These are phyloP conservation scores for Cossypha dichroa DNA, from an alignment of 2,797 vertebrate species.

Conservation along the genomic window DNA sequence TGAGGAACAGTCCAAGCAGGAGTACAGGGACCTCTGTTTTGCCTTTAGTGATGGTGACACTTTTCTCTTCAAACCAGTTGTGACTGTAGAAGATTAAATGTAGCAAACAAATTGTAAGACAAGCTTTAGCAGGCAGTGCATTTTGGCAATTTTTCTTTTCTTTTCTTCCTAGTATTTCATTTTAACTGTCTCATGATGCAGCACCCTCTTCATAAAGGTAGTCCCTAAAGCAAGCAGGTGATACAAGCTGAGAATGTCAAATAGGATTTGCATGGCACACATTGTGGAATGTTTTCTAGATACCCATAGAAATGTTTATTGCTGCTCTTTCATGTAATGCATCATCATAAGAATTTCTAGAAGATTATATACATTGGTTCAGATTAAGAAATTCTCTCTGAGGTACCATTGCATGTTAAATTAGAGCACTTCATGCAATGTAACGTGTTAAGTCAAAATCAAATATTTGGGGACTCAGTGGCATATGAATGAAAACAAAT, in stretches of 20 bases:
- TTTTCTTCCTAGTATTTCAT: not conserved
- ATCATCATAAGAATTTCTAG: not conserved
- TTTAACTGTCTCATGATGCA: not conserved
- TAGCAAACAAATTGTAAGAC: not conserved
- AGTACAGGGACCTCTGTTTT: not conserved
- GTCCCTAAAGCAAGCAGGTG: not conserved
- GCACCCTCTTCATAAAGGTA: not conserved
- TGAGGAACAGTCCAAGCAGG: not conserved
- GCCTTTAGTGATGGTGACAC: not conserved
- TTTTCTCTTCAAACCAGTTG: not conserved
- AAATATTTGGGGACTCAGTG: not conserved
- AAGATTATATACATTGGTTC: not conserved
- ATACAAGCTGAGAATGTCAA: not conserved
- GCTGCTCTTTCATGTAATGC: not conserved
- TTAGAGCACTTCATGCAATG: not conserved
- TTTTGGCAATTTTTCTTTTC: not conserved
- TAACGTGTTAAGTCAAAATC: not conserved
- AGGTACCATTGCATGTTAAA: not conserved
- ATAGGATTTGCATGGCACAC: not conserved
- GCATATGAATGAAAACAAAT: not conserved
- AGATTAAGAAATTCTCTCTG: not conserved
- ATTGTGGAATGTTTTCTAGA: not conserved
- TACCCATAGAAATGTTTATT: constrained; percentile 14
- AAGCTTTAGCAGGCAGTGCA: not conserved
- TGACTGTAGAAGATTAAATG: not conserved